Evolutionary conservation across 2,797 vertebrate species (phyloP).

Genomic region (Lateolabrax maculatus): DNA sequence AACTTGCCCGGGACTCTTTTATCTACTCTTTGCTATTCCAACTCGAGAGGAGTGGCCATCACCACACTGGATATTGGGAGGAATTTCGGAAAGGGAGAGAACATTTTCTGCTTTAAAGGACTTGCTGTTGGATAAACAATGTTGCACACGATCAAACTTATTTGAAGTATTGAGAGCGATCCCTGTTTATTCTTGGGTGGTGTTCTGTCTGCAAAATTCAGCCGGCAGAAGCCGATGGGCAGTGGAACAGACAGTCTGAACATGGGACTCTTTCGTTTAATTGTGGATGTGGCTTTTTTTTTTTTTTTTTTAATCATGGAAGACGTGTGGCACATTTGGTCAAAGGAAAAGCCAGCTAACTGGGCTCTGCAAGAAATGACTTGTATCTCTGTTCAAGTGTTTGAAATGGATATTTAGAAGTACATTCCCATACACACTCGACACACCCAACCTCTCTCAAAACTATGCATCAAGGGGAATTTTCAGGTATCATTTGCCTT

Average conservation of each 20-base stretch:
- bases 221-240: conserved; percentile 43
- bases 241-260: conserved; percentile 62
- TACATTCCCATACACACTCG: conserved; percentile 52
- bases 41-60: conserved; percentile 37
- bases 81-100: conserved; percentile 56
- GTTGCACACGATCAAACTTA: conserved; percentile 51
- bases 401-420: conserved; percentile 77
- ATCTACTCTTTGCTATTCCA: conserved; percentile 47
- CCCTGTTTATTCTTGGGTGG: conserved; percentile 31
- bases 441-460: conserved; percentile 49
- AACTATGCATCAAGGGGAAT: conserved; percentile 74
- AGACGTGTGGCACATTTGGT: conserved; percentile 52
- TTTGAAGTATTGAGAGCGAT: conserved; percentile 30
- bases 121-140: conserved; percentile 56
- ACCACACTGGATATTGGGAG: conserved; percentile 19
- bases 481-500: conserved; percentile 74
- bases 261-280: conserved; percentile 71
- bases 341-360: conserved; percentile 54
- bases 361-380: conserved; percentile 58
- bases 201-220: conserved; percentile 9
- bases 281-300: conserved; percentile 61
- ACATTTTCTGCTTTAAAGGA: conserved; percentile 45
- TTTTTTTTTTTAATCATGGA: conserved; percentile 48
- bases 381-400: conserved; percentile 77
- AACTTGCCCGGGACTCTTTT: conserved; percentile 55